Conservation (phyloP, 2,113 vertebrate genomes). For the Myxocyprinus asiaticus region DNA sequence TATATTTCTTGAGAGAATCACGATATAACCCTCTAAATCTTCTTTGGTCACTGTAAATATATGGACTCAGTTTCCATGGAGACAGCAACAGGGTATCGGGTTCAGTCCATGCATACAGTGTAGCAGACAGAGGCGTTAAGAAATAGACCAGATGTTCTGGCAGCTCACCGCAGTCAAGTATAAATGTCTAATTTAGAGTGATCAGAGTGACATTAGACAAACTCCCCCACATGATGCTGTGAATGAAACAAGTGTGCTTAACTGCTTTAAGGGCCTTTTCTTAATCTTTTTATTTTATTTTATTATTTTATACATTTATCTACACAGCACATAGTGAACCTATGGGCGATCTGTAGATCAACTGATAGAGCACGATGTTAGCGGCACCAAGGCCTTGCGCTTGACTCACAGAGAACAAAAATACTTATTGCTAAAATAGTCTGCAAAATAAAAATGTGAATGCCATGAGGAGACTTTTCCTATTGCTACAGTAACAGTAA, state of each 20-base stretch:
- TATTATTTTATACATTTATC: too few species aligned
- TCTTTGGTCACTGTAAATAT: slow-evolving; percentile 59
- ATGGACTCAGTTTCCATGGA: slow-evolving; percentile 77
- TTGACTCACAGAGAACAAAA: too few species aligned
- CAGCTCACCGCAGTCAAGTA: slow-evolving; percentile 54
- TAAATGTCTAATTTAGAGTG: slow-evolving; percentile 66
- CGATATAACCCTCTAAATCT: slow-evolving; percentile 59
- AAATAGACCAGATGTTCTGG: slow-evolving; percentile 67
- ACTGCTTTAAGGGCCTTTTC: neutral
- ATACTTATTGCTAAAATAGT: too few species aligned
- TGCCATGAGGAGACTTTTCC: too few species aligned
- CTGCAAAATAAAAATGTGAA: too few species aligned
- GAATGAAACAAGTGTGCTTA: slow-evolving; percentile 66
- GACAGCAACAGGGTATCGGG: slow-evolving; percentile 68
- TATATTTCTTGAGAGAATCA: slow-evolving; percentile 57
- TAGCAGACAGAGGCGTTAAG: slow-evolving; percentile 65
- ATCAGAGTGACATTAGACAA: slow-evolving; percentile 66
- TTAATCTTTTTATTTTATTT: slow-evolving; percentile 40
- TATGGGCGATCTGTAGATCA: too few species aligned
- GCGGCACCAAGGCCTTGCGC: too few species aligned
- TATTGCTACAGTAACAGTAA: slow-evolving; percentile 24
- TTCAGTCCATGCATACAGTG: slow-evolving; percentile 67
- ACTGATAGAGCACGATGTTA: too few species aligned
- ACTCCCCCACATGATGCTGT: slow-evolving; percentile 69
- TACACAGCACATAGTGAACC: too few species aligned